Conservation (phyloP, 2,797 vertebrate species). For the Allobates femoralis region DNA sequence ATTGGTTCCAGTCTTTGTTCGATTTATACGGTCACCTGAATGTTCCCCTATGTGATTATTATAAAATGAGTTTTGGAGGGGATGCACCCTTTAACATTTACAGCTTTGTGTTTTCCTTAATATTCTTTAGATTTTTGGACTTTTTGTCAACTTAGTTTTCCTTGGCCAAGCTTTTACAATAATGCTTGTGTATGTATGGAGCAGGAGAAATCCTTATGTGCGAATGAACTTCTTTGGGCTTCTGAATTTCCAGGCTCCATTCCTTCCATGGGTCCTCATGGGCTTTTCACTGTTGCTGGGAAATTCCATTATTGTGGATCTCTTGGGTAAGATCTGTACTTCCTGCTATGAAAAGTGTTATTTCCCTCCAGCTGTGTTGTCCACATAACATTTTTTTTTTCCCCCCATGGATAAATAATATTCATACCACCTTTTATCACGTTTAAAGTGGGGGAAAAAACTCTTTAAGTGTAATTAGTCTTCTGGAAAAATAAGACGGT, state of each 20-base stretch:
- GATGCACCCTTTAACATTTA: not conserved
- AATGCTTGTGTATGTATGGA: slow-evolving; percentile 98
- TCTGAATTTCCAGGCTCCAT: slow-evolving; percentile 96
- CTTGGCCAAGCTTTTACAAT: slow-evolving; percentile 98
- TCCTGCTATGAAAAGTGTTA: not conserved
- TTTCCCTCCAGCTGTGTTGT: too few species aligned
- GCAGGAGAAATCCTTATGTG: slow-evolving; percentile 94
- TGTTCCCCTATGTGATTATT: too few species aligned
- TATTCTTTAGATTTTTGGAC: slow-evolving; percentile 85
- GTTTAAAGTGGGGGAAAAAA: too few species aligned
- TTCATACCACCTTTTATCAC: too few species aligned
- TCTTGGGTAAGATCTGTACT: slow-evolving; percentile 82
- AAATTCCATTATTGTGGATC: slow-evolving; percentile 98
- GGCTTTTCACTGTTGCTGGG: slow-evolving; percentile 95
- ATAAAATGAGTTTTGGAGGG: too few species aligned
- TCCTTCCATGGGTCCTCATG: slow-evolving; percentile 98
- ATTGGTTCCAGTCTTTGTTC: too few species aligned
- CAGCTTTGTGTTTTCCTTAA: slow-evolving; percentile 16
- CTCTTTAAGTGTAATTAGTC: too few species aligned
- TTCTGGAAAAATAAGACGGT: too few species aligned
- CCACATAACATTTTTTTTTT: too few species aligned
- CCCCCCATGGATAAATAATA: too few species aligned
- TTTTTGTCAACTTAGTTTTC: slow-evolving; percentile 95
- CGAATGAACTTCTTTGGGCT: slow-evolving; percentile 99
- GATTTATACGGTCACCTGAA: too few species aligned